Percentiles rank a stretch among this genome's conserved stretches.
phyloP scores from a whole-genome alignment of 37 sponge, comb jelly and placozoan species.

The Mnemiopsis leidyi region DNA sequence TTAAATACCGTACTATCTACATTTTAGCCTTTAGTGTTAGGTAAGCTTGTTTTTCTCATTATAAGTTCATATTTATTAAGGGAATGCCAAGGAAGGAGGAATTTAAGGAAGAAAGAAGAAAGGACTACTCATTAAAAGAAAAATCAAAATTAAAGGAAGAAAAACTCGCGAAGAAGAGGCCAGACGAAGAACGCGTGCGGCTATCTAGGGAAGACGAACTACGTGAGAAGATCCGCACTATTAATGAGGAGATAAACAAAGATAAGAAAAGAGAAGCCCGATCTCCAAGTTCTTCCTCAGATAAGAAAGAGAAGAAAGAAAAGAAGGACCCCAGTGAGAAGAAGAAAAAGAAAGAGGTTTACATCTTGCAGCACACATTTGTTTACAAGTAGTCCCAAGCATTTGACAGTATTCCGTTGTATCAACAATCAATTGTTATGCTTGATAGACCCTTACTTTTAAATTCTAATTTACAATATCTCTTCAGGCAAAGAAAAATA shows the following conservation, averaged over 20 bases:
- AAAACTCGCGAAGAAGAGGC: not conserved
- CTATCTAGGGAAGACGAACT: constrained; percentile 15
- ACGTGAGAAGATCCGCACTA: not conserved
- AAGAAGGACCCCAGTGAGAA: not conserved
- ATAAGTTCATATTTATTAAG: not conserved
- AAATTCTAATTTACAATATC: too few relatives aligned
- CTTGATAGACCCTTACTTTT: too few relatives aligned
- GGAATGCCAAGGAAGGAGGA: constrained; percentile 1
- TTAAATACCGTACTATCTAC: too few relatives aligned
- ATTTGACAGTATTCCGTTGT: too few relatives aligned
- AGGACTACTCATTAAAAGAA: not conserved
- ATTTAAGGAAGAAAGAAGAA: constrained; percentile 6
- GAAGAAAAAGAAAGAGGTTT: constrained; percentile 62
- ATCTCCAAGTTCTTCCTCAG: constrained; percentile 63
- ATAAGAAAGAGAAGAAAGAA: constrained; percentile 35
- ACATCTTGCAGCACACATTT: not conserved
- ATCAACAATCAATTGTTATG: too few relatives aligned
- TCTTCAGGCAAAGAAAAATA: not conserved
- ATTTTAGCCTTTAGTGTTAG: too few relatives aligned
- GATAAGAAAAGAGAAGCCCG: not conserved
- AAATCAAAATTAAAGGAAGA: constrained; percentile 24
- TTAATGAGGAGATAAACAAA: not conserved
- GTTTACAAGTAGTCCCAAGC: not conserved
- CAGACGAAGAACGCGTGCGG: not conserved
- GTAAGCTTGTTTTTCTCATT: not conserved